phyloP scores from a whole-genome alignment of 2,113 vertebrate genomes.

The Corydoras sp. region DNA sequence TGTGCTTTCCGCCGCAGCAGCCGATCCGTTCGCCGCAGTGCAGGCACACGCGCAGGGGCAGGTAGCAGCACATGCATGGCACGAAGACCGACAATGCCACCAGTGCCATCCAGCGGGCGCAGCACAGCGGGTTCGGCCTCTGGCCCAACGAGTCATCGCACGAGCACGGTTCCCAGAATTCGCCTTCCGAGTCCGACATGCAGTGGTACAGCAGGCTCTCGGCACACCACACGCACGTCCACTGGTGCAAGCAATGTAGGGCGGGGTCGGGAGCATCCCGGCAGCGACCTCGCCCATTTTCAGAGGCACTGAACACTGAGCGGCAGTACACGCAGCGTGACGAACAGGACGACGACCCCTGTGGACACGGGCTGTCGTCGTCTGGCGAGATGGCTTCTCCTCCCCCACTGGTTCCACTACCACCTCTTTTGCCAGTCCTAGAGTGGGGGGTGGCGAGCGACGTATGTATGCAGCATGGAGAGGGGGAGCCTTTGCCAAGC shows the following conservation, averaged over 20 bases:
- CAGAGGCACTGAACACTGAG: conserved; percentile 77
- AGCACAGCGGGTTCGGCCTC: conserved; percentile 76
- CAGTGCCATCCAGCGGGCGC: conserved; percentile 83
- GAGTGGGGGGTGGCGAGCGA: conserved; percentile 67
- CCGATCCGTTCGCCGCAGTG: conserved; percentile 83
- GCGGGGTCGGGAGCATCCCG: conserved; percentile 85
- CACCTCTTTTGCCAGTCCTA: conserved; percentile 70
- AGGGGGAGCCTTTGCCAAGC: conserved; percentile 64
- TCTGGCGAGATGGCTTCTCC: conserved; percentile 64
- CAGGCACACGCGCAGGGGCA: conserved; percentile 85
- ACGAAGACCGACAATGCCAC: conserved; percentile 80
- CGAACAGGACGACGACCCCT: conserved; percentile 67
- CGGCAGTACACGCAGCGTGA: conserved; percentile 88
- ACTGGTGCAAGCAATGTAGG: conserved; percentile 78
- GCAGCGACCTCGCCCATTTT: conserved; percentile 84
- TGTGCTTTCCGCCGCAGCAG: conserved; percentile 86
- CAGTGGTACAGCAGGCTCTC: conserved; percentile 93
- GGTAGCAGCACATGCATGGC: conserved; percentile 94
- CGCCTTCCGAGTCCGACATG: conserved; percentile 90
- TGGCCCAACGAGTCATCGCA: conserved; percentile 78
- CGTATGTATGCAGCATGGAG: conserved; percentile 73
- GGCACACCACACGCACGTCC: conserved; percentile 90
- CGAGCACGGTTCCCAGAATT: conserved; percentile 91
- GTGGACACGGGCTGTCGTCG: conserved; percentile 69
- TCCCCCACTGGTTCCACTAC: conserved; percentile 45